Evolutionary conservation across 2,888 invertebrate genomes (phyloP).

Genomic region (Trypoxylon attenuatum): DNA sequence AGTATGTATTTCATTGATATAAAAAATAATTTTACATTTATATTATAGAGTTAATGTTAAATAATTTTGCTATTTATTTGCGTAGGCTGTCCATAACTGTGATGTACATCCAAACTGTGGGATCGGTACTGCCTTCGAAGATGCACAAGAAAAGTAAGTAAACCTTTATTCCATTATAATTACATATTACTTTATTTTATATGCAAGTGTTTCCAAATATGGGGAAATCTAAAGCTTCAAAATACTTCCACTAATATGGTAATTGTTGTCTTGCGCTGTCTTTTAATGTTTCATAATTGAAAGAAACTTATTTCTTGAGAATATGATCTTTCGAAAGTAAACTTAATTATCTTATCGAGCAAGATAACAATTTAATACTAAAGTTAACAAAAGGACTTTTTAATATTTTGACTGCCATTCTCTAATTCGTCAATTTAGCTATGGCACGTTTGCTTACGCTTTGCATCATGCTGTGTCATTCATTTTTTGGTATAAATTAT

Average conservation of each 20-base stretch:
- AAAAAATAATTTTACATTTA: background rate
- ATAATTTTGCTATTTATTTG: slow-evolving; percentile 17
- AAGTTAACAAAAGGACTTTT: background rate
- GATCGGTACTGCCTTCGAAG: slow-evolving; percentile 77
- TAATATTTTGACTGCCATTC: no score
- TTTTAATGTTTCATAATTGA: background rate
- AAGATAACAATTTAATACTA: slow-evolving; percentile 46
- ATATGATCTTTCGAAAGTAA: background rate
- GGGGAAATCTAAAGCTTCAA: slow-evolving; percentile 53
- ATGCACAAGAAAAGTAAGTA: slow-evolving; percentile 73
- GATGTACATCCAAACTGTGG: slow-evolving; percentile 77
- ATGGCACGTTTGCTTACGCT: slow-evolving; percentile 61
- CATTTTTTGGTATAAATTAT: slow-evolving; percentile 8
- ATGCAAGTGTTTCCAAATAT: slow-evolving; percentile 24
- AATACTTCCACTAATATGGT: slow-evolving; percentile 58
- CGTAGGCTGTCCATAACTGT: slow-evolving; percentile 76
- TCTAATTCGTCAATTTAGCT: slow-evolving; percentile 41
- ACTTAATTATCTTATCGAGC: slow-evolving; percentile 5
- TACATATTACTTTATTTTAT: slow-evolving; percentile 1
- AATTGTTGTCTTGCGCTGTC: slow-evolving; percentile 48
- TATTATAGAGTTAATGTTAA: background rate
- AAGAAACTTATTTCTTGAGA: background rate
- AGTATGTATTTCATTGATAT: no score
- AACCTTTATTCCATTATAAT: background rate
- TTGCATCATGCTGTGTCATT: slow-evolving; percentile 27